Base-by-base conservation (phyloP, 2,888 invertebrate species). In the Caenorhabditis zanzibari region DNA sequence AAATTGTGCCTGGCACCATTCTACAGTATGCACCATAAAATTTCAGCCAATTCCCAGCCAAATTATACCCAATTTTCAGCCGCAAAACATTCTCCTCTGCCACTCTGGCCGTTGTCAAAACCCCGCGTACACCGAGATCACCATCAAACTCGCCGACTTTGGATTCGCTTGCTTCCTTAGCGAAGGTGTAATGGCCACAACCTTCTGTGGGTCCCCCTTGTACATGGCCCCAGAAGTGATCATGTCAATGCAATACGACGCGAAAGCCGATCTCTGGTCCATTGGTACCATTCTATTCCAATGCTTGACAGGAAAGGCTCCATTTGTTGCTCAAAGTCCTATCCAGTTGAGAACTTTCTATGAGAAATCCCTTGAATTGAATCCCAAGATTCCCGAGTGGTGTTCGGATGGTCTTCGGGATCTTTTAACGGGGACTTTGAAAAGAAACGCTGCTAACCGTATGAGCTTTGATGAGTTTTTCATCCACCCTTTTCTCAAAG, bases 151-250 rank as follows among this genome's bases (percentile, higher is more conserved):
- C 94, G 90, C 93, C 96, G 99, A 99, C 94, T 99, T 99, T 94
- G 99, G 99, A 68, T 99, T 99, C 94, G 99, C 99, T 71, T 95
- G 99, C 93, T 98, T 99, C 93, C 94, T 99, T 61, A 96, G 96
- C 93, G 98, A 98, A 93, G 99, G 99, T 85, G 97, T 97, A 73
- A 99, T 99, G 99, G 99, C 99, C 73, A 98, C 97, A 84, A 99
- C 99, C 38, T 94, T 99, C 56, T 99, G 99, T 93, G 99, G 99
- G 61, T 99, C 98, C 63, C 99, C 99, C 14, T 99, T 99, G 99
- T 99, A 99, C 93, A 99, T 99, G 98, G 97, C 96, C 94, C 94
- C 93, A 81, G 90, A 92, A 86, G 87, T 99, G 72, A 99, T 99
- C 91, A 98, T 99, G 98, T 24, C 12, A 98, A 98, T 2, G 94